A percentile compares a stretch with the other conserved stretches of the same genome.
These are phyloP conservation scores for Drosophila anomelani DNA, from an alignment of 2,888 invertebrate genomes.

Conservation along the genomic window DNA sequence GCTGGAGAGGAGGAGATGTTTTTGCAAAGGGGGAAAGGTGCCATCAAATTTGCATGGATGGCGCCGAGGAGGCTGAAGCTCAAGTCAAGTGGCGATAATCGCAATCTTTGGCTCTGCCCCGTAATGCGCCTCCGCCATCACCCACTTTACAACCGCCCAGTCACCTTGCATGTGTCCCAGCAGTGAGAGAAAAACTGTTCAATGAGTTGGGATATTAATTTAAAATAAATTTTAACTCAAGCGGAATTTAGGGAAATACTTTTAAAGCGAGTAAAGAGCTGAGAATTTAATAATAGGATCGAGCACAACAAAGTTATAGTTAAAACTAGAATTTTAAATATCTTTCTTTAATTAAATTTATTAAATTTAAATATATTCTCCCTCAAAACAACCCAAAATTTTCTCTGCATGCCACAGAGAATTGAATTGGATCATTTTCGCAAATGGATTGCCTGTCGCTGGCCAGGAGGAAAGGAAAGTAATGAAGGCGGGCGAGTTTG, in stretches of 20 bases:
- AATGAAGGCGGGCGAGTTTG: constrained; percentile 43
- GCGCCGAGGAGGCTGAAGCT: constrained; percentile 29
- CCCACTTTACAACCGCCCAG: constrained; percentile 13
- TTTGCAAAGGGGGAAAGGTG: constrained; percentile 8
- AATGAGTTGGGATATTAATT: neutral
- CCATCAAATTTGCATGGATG: constrained; percentile 71
- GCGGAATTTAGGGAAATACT: neutral
- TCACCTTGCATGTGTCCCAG: constrained; percentile 14
- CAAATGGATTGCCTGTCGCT: constrained; percentile 63
- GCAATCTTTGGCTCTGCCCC: constrained; percentile 48
- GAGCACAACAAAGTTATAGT: neutral
- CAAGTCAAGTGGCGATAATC: constrained; percentile 78
- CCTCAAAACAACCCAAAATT: neutral
- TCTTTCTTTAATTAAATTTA: neutral
- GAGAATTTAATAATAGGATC: neutral
- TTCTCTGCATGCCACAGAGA: neutral
- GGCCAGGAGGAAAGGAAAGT: constrained; percentile 5
- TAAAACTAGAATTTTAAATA: neutral
- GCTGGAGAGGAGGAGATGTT: neutral
- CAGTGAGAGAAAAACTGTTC: neutral
- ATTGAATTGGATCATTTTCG: constrained; percentile 46
- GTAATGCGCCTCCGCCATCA: neutral
- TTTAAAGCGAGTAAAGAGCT: too few species aligned
- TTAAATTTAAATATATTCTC: neutral
- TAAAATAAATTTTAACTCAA: neutral